Percentiles rank a stretch among this genome's conserved stretches.
These are phyloP conservation scores for Microtus pennsylvanicus DNA, from an alignment of 2,113 vertebrate species.

Conservation along the genomic window DNA sequence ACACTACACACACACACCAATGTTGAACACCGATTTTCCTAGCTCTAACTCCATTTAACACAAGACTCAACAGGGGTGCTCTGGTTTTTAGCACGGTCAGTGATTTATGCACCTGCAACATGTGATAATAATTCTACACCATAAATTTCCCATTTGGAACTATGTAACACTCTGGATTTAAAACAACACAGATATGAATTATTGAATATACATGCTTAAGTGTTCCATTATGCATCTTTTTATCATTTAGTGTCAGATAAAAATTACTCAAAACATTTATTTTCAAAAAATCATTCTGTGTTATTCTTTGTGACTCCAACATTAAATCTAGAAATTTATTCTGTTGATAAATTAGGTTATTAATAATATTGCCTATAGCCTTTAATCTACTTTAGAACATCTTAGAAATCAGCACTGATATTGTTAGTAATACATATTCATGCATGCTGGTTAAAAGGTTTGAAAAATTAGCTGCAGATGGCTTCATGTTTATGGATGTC, in stretches of 20 bases:
- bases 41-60: background rate
- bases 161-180: slow-evolving; percentile 50
- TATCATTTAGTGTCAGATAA: slow-evolving; percentile 58
- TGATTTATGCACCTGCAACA: slow-evolving; percentile 56
- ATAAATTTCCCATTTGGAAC: slow-evolving; percentile 64
- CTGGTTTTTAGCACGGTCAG: slow-evolving; percentile 24
- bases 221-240: slow-evolving; percentile 69
- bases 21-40: background rate
- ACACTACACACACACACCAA: background rate
- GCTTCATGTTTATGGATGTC: slow-evolving; percentile 78
- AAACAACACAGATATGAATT: slow-evolving; percentile 63
- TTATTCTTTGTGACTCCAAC: slow-evolving; percentile 47
- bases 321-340: slow-evolving; percentile 67
- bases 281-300: slow-evolving; percentile 57
- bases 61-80: background rate
- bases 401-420: slow-evolving; percentile 36
- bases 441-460: slow-evolving; percentile 62
- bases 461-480: slow-evolving; percentile 77
- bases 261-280: slow-evolving; percentile 67
- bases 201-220: slow-evolving; percentile 65
- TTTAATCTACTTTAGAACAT: slow-evolving; percentile 66
- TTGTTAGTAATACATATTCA: slow-evolving; percentile 76
- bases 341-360: slow-evolving; percentile 68
- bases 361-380: slow-evolving; percentile 68
- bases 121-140: slow-evolving; percentile 44